Evolutionary conservation across 2,888 invertebrate genomes (phyloP).

Genomic region (Megastigmus dorsalis): DNA sequence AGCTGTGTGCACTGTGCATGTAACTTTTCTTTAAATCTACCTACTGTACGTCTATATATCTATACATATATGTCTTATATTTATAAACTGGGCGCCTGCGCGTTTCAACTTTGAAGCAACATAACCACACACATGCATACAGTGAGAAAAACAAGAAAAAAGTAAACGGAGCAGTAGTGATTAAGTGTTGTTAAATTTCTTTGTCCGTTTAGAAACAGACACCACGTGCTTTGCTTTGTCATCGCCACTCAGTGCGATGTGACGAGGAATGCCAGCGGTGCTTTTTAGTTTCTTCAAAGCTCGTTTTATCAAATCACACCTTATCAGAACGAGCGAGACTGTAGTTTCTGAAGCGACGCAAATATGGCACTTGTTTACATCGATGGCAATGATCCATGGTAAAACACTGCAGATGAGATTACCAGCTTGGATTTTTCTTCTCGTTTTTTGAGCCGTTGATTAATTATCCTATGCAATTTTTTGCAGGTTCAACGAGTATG

Average conservation of each 20-base stretch:
- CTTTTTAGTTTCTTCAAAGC: background rate
- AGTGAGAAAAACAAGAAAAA: too few species aligned
- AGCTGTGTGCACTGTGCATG: too few species aligned
- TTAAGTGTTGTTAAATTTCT: background rate
- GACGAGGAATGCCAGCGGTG: background rate
- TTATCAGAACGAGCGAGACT: constrained; percentile 7
- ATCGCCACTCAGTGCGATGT: background rate
- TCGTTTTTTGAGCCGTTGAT: background rate
- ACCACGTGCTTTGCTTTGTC: background rate
- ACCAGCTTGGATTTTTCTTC: too few species aligned
- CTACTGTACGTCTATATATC: too few species aligned
- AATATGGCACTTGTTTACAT: constrained; percentile 71
- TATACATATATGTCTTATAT: too few species aligned
- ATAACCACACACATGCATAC: too few species aligned
- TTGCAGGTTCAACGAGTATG: constrained; percentile 80
- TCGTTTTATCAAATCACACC: constrained; percentile 9
- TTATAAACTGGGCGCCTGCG: too few species aligned
- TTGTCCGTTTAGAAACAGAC: background rate
- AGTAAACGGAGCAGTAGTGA: background rate
- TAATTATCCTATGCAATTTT: background rate
- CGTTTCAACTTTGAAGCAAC: too few species aligned
- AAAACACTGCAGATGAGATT: constrained; percentile 51
- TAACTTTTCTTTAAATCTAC: too few species aligned
- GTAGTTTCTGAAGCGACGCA: background rate
- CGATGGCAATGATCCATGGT: constrained; percentile 71